Evolutionary conservation across 2,113 vertebrate genomes (phyloP).

Genomic region (Cyanistes caeruleus): DNA sequence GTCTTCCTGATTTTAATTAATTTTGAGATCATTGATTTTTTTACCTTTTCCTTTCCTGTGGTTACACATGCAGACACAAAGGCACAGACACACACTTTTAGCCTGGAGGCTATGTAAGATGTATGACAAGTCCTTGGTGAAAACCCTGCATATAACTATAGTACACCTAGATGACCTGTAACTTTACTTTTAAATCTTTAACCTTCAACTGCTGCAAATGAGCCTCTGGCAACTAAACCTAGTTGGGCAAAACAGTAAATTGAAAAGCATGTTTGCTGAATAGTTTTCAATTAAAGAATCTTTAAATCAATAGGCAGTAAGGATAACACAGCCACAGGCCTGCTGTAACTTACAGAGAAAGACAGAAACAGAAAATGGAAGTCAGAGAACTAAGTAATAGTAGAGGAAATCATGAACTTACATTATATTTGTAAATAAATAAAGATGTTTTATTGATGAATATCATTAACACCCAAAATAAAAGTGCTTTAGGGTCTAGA

Average conservation of each 20-base stretch:
- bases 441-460: neutral
- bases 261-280: slow-evolving; percentile 21
- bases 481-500: neutral
- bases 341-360: neutral
- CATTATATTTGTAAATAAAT: neutral
- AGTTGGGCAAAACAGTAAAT: slow-evolving; percentile 21
- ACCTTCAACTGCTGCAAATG: neutral
- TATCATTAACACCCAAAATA: neutral
- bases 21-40: slow-evolving; percentile 71
- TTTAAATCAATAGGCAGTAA: slow-evolving; percentile 21
- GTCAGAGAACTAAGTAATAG: neutral
- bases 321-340: neutral
- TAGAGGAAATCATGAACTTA: neutral
- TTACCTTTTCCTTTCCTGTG: slow-evolving; percentile 25
- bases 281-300: slow-evolving; percentile 34
- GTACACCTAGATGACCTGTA: neutral
- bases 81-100: neutral
- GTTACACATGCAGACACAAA: slow-evolving; percentile 29
- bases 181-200: slow-evolving; percentile 40
- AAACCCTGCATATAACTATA: neutral
- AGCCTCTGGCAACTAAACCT: slow-evolving; percentile 11
- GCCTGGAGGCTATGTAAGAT: slow-evolving; percentile 29
- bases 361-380: neutral
- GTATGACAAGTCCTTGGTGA: slow-evolving; percentile 1
- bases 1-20: slow-evolving; percentile 74